Conservation (phyloP, 1,140 invertebrate species). For the Homalodisca vitripennis region DNA sequence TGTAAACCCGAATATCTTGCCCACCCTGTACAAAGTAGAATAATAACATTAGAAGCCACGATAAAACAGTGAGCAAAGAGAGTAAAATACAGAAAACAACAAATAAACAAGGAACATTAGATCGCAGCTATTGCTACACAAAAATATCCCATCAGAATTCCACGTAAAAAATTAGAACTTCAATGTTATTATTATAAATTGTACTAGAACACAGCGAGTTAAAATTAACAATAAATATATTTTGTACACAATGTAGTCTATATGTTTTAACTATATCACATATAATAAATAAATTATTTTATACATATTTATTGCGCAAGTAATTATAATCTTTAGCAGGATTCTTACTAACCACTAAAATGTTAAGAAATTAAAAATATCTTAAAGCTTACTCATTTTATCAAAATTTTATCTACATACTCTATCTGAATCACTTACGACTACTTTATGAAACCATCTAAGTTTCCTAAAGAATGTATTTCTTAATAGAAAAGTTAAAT, state of each 20-base stretch:
- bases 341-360: constrained; percentile 3
- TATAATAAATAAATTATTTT: constrained; percentile 19
- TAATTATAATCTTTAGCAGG: neutral
- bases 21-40: constrained; percentile 16
- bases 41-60: constrained; percentile 24
- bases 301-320: constrained; percentile 17
- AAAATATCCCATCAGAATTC: constrained; percentile 6
- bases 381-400: neutral
- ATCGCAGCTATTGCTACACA: constrained; percentile 1
- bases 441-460: constrained; percentile 2
- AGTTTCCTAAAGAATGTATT: neutral
- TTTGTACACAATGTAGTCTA: constrained; percentile 30
- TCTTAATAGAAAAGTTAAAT: neutral
- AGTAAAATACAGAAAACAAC: constrained; percentile 4
- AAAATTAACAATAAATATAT: constrained; percentile 26
- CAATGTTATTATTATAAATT: constrained; percentile 25
- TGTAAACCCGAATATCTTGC: constrained; percentile 1
- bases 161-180: neutral
- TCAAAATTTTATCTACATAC: neutral
- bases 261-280: constrained; percentile 31
- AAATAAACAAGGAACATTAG: constrained; percentile 11
- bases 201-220: constrained; percentile 13
- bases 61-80: constrained; percentile 2
- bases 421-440: constrained; percentile 8
- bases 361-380: constrained; percentile 13